phyloP scores from a whole-genome alignment of 2,113 vertebrate genomes.

The Pandion haliaetus region DNA sequence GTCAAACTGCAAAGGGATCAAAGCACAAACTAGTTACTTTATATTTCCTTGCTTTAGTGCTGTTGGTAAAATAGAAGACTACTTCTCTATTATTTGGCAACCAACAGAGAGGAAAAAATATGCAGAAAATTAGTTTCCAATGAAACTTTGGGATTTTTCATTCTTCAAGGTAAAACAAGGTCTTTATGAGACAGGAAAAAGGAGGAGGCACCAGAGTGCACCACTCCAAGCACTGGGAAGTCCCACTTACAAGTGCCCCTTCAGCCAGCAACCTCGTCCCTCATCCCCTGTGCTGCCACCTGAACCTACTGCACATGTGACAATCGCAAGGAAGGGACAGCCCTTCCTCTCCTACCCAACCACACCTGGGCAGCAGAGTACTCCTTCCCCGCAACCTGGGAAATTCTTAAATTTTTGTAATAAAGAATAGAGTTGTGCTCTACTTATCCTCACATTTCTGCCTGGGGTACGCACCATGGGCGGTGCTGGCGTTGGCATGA shows the following conservation, averaged over 20 bases:
- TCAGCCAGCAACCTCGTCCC: neutral
- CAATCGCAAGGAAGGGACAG: neutral
- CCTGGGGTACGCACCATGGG: conserved; percentile 99
- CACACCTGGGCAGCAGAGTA: neutral
- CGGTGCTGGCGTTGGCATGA: conserved; percentile 98
- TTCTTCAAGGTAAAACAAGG: neutral
- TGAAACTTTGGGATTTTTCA: neutral
- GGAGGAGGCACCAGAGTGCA: neutral
- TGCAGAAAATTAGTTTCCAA: neutral
- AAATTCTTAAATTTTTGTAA: neutral
- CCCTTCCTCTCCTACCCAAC: neutral
- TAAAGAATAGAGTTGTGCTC: conserved; percentile 75
- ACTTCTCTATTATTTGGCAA: neutral
- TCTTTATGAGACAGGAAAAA: neutral
- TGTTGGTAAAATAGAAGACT: neutral
- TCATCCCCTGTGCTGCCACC: neutral
- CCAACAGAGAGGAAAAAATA: conserved; percentile 24
- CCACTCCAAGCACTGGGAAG: neutral
- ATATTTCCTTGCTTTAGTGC: conserved; percentile 1
- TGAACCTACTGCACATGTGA: neutral
- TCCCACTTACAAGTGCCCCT: neutral
- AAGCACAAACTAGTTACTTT: conserved; percentile 82
- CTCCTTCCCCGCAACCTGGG: neutral
- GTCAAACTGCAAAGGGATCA: conserved; percentile 98
- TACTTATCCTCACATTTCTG: conserved; percentile 98